Base-by-base conservation (phyloP, 2,888 invertebrate species). In the Hylaea fasciaria region DNA sequence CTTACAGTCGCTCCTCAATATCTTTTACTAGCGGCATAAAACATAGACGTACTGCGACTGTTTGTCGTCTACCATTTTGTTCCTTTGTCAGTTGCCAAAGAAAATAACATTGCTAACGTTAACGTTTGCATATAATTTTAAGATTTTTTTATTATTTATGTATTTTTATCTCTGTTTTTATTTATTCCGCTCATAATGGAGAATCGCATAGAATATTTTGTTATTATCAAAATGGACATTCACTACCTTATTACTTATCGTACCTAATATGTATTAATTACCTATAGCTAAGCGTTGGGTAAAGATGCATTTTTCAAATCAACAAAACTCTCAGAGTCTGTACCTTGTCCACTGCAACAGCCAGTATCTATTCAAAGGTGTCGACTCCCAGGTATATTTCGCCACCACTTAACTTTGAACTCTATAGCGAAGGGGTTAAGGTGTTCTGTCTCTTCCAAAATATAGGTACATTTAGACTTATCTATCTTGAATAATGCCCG, bases 401-500 rank as follows among this genome's bases (percentile, higher is more conserved):
- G 72, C 68, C 29, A 48, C 17, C 22, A 37, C 39, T 51, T 51
- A 46, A 61, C 35, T 65, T 52, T 68, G 63, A 61, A 62, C 67
- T 65, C 55, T 65, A 68, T 65, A 62, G 50, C 53, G 29, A 57
- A 32, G 62, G 59, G 41, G 66, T 61, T 69, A 70, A 73, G 62
- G 66, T 64, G 47, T 47, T 43, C 55, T 66, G 65, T 69, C 65
- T 62, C 58, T 64, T 49, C 66, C 13, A 43, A 22, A 17, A 71
- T 76, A 74, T 71, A 22, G 16, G 70, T 76, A 74, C 72, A 66
- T 73, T 68, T 70, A 57, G 73, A 81, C 80, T 84, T 85, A 85
- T 85, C 85, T 81, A 76, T 61, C 74, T 78, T 86, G 86, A 87
- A 82, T 86, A 85, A 86, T 86, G 82, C 75, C 76, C 74, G 68